Evolutionary conservation across 2,888 invertebrate genomes (phyloP).

Genomic region (Melolontha melolontha): DNA sequence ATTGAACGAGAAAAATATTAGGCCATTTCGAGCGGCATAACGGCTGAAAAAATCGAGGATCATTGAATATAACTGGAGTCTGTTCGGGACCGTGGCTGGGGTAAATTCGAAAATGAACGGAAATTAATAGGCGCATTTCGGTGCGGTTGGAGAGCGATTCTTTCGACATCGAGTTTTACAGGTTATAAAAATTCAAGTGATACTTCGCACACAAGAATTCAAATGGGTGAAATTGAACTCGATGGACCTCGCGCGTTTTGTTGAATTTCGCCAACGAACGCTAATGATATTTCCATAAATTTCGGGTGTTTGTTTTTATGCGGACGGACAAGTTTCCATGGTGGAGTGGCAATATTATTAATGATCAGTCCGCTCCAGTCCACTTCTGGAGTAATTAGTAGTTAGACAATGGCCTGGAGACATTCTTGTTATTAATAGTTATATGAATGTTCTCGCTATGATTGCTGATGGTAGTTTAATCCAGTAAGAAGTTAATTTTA

Average conservation of each 20-base stretch:
- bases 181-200: conserved; percentile 21
- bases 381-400: conserved; percentile 53
- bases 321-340: conserved; percentile 4
- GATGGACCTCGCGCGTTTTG: neutral
- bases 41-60: conserved; percentile 9
- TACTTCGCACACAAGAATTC: conserved; percentile 10
- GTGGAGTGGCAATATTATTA: conserved; percentile 48
- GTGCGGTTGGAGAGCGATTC: neutral
- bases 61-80: conserved; percentile 26
- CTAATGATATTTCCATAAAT: conserved; percentile 31
- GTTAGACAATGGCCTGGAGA: conserved; percentile 45
- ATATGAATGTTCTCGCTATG: conserved; percentile 6
- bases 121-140: conserved; percentile 13
- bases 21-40: conserved; percentile 8
- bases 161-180: conserved; percentile 14
- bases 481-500: too few relatives aligned
- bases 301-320: conserved; percentile 26
- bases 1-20: conserved; percentile 32
- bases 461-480: conserved; percentile 1
- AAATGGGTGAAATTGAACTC: conserved; percentile 8
- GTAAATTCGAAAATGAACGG: conserved; percentile 29
- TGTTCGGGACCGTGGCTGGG: neutral
- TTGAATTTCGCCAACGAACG: too few relatives aligned
- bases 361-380: conserved; percentile 53
- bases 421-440: conserved; percentile 16